Evolutionary conservation across 1,140 invertebrate genomes (phyloP).

Genomic region (Pararge aegeria): DNA sequence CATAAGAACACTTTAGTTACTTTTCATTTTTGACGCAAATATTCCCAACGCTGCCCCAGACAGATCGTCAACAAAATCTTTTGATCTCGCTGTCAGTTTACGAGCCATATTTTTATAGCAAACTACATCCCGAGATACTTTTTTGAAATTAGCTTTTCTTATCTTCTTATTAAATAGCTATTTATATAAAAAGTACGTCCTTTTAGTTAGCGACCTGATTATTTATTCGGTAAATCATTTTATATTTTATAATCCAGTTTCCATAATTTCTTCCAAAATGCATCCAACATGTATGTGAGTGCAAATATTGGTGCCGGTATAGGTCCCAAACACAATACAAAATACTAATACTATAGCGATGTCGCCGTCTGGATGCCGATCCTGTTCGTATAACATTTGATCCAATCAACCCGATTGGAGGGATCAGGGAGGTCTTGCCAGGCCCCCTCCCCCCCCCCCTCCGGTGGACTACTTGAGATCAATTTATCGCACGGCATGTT

Average conservation of each 20-base stretch:
- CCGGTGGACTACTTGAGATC: conserved; percentile 36
- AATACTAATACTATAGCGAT: conserved; percentile 56
- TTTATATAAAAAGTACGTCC: not conserved
- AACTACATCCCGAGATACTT: not conserved
- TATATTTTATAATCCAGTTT: too few relatives aligned
- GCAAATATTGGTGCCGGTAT: too few relatives aligned
- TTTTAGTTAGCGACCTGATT: not conserved
- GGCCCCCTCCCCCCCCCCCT: conserved; percentile 35
- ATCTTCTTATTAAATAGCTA: not conserved
- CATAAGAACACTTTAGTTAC: not conserved
- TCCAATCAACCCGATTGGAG: conserved; percentile 70
- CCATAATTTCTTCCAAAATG: too few relatives aligned
- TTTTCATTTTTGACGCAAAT: not conserved
- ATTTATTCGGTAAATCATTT: not conserved
- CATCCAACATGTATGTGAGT: too few relatives aligned
- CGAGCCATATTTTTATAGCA: not conserved
- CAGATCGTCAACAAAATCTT: not conserved
- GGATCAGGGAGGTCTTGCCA: conserved; percentile 61
- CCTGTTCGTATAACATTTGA: conserved; percentile 72
- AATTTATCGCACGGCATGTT: conserved; percentile 51
- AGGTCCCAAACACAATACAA: conserved; percentile 27
- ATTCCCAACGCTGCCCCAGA: not conserved
- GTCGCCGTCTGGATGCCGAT: conserved; percentile 71
- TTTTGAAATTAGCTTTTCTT: not conserved
- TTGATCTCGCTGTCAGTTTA: not conserved